A percentile compares a stretch with the other conserved stretches of the same genome.
Conservation (phyloP, 1,140 invertebrate species). For the Oryzaephilus surinamensis region DNA sequence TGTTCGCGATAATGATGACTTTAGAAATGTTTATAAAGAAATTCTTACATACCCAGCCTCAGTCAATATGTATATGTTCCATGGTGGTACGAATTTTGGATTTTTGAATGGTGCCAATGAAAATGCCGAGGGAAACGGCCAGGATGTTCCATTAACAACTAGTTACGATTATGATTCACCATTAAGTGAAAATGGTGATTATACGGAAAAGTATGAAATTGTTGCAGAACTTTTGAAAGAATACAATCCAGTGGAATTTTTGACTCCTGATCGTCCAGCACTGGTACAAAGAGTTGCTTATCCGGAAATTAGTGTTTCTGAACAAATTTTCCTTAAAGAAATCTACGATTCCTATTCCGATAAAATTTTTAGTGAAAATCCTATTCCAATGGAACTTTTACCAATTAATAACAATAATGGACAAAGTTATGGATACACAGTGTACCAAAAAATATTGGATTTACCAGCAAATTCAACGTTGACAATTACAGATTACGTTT, state of each 20-base stretch:
- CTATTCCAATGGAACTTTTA: conserved; percentile 44
- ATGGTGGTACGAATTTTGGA: conserved; percentile 61
- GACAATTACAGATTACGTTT: conserved; percentile 38
- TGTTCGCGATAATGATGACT: conserved; percentile 15
- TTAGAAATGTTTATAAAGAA: conserved; percentile 21
- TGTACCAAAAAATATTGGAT: conserved; percentile 35
- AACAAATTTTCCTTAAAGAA: too few relatives aligned
- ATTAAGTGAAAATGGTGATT: conserved; percentile 42
- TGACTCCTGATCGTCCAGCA: too few relatives aligned
- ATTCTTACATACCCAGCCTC: conserved; percentile 38
- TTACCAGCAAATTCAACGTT: conserved; percentile 27
- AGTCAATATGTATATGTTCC: conserved; percentile 63
- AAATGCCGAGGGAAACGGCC: too few relatives aligned
- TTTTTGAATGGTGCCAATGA: conserved; percentile 54
- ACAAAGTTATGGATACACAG: conserved; percentile 46
- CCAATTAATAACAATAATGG: conserved; percentile 40
- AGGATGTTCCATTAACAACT: too few relatives aligned
- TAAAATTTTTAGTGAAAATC: too few relatives aligned
- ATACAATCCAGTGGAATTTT: too few relatives aligned
- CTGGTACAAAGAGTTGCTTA: too few relatives aligned
- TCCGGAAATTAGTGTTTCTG: too few relatives aligned
- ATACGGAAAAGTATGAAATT: conserved; percentile 38
- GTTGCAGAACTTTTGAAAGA: too few relatives aligned
- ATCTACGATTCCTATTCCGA: too few relatives aligned
- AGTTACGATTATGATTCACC: conserved; percentile 49